These are phyloP conservation scores for Champsocephalus esox DNA, from an alignment of 2,797 vertebrate genomes.

Conservation along the genomic window DNA sequence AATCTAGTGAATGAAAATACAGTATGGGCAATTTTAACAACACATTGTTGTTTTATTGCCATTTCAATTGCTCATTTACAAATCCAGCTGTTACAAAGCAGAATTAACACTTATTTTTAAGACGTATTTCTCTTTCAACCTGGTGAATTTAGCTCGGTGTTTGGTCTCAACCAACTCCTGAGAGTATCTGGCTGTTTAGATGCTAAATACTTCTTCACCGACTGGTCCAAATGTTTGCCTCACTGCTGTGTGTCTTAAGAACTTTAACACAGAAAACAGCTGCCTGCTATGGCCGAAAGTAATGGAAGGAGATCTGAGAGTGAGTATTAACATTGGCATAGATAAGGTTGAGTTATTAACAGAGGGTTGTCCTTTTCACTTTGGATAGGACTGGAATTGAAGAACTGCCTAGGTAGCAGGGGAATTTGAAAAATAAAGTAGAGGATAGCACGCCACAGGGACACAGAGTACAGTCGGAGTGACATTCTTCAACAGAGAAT, in stretches of 20 bases:
- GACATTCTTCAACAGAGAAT: constrained; percentile 22
- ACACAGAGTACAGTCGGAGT: constrained; percentile 28
- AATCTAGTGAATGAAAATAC: not conserved
- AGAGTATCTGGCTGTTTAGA: not conserved
- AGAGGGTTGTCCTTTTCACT: not conserved
- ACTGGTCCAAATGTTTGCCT: no score
- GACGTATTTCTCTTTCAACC: not conserved
- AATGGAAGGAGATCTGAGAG: not conserved
- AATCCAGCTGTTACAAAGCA: not conserved
- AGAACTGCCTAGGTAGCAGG: not conserved
- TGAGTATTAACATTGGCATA: not conserved
- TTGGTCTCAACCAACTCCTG: not conserved
- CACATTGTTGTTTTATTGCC: not conserved
- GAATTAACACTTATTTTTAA: not conserved
- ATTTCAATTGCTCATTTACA: not conserved
- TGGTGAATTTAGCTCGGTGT: not conserved
- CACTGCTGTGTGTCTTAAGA: not conserved
- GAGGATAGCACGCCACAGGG: constrained; percentile 3
- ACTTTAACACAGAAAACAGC: not conserved
- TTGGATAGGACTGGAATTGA: not conserved
- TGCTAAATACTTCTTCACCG: not conserved
- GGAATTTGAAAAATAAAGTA: constrained; percentile 8
- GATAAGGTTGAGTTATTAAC: constrained; percentile 1
- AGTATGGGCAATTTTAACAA: no score
- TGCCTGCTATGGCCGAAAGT: not conserved